Evolutionary conservation across 2,113 vertebrate genomes (phyloP), one percentile per base, ranked within the genome.

Genomic region (Nothobranchius kuhntae): DNA sequence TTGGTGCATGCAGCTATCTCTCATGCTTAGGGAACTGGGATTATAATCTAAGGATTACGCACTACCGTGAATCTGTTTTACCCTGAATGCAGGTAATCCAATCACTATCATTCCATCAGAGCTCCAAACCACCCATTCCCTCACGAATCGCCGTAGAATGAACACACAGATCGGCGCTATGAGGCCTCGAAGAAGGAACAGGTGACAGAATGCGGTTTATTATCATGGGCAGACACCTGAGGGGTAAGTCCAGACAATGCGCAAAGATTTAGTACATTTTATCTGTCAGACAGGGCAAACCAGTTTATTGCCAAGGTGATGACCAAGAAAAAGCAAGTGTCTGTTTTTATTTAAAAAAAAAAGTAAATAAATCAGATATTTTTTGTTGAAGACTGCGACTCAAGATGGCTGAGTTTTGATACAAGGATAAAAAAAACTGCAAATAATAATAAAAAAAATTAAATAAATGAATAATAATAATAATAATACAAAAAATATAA

Each of bases 1-100:
- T 56, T 69, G 51, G 30, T 30, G 30, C 30, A 13, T 73, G 61
- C 69, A 80, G 60, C 64, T 69, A 62, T 17, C 64, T 54, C n/a
- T 83, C 71, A 40, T 84, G 62, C 50, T 55, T 54, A 60, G 54
- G 30, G 61, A 82, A 54, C 74, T 71, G 90, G 88, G 94, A 95
- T 96, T 96, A 96, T 94, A 95, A 94, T 95, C 91, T 88, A 91
- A 91, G 88, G 92, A 93, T 95, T 95, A 95, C 89, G 93, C 57
- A 8, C 77, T 48, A 91, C 91, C 77, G 91, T 91, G 94, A 94
- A 95, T 94, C 93, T 91, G 90, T 57, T 94, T 68, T 93, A 95
- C 95, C 94, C 93, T 86, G 87, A 51, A 67, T 79, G 52, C 86
- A 94, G 92, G 95, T 96, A 96, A 99, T 95, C 92, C 93, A 86